Evolutionary conservation across 2,113 vertebrate species (phyloP), one percentile per base, ranked within the genome.

Genomic region (Heterotilapia buettikoferi): DNA sequence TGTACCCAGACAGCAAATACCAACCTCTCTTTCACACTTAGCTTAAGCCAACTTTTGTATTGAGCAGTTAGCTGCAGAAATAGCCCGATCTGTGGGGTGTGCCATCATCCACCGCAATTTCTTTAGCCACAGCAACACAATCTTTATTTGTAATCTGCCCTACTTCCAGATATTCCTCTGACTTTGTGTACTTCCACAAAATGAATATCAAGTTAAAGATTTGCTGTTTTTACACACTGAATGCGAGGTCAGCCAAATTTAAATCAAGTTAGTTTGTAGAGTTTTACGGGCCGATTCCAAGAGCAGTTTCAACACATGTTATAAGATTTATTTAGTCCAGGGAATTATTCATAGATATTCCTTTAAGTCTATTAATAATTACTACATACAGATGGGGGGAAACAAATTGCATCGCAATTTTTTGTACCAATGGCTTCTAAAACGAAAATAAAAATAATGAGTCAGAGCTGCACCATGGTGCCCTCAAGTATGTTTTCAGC

Each of bases 401-500:
- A 40, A 43, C 19, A 16, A 5, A 24, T 36, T 50, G 43, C 8
- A 80, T 68, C 1, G 3, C 50, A 33, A 26, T 66, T 21, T n/a
- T 3, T 68, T 56, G 6, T 2, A 40, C 5, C 7, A 59, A 26
- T 36, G 11, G 5, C 45, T 89, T 85, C 68, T 2, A 84, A 57
- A 79, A 68, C 56, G 0, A 19, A 83, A 82, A 21, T 4, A 43
- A 78, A 80, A 88, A 80, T 73, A 82, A 89, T 84, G n/a, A 78
- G 19, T 6, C 47, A 50, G 50, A 47, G 21, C 57, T 4, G 4
- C 26, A 86, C 78, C 26, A 78, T 13, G 11, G 59, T 63, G 52
- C 9, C 59, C 84, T 88, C 21, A 2, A 82, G 5, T 53, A 57
- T 79, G 82, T 90, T 84, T 89, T 90, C 82, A 91, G 85, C 85